Conservation (phyloP, 1,140 invertebrate genomes). For the Diachasmimorpha longicaudata region DNA sequence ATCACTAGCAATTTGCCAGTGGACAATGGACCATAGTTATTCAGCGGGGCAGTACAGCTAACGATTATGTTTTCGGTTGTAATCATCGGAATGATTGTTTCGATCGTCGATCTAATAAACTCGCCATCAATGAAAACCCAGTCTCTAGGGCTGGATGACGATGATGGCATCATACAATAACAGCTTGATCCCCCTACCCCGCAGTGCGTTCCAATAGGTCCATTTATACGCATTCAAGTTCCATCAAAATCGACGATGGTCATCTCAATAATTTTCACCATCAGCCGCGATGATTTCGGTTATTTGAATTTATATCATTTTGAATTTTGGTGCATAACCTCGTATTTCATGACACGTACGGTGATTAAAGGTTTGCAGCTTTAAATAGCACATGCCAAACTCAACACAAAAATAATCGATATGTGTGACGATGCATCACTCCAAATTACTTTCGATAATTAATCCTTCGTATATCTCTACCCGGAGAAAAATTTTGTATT, state of each 20-base stretch:
- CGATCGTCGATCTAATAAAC: constrained; percentile 51
- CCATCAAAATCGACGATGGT: not conserved
- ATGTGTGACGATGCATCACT: too few species aligned
- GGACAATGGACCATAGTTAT: constrained; percentile 50
- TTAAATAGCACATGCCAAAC: too few species aligned
- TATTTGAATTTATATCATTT: not conserved
- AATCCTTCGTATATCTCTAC: too few species aligned
- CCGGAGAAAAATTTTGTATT: too few species aligned
- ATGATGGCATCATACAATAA: constrained; percentile 3
- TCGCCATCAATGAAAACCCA: constrained; percentile 17
- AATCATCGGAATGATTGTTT: constrained; percentile 59
- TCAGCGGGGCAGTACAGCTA: constrained; percentile 57
- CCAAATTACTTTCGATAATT: too few species aligned
- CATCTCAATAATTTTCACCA: not conserved
- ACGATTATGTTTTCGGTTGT: constrained; percentile 61
- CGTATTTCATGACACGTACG: too few species aligned
- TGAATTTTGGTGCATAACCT: not conserved
- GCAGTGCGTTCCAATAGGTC: not conserved
- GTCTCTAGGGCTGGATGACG: not conserved
- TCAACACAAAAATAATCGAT: too few species aligned
- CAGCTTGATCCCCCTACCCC: not conserved
- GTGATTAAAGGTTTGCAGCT: too few species aligned
- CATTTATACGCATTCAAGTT: not conserved
- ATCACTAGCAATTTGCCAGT: constrained; percentile 52
- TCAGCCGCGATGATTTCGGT: not conserved